Conservation (phyloP, 2,888 invertebrate species). For the Nymphalis c-album region DNA sequence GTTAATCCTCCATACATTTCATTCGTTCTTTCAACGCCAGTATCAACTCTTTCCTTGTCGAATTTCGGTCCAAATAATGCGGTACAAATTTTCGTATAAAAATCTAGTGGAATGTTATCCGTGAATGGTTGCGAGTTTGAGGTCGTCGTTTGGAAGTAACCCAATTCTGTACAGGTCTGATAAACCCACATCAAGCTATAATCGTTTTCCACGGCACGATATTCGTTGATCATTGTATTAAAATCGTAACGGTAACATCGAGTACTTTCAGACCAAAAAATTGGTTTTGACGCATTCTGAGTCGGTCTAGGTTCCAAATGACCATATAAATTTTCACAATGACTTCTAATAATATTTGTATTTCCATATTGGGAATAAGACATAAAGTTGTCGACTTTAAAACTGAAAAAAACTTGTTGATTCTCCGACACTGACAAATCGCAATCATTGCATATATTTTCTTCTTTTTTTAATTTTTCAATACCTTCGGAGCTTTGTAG, state of each 20-base stretch:
- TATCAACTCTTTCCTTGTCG: constrained; percentile 57
- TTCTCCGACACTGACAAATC: constrained; percentile 60
- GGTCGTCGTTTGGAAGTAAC: constrained; percentile 85
- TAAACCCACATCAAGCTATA: constrained; percentile 82
- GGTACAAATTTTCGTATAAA: constrained; percentile 64
- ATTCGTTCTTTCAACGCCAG: constrained; percentile 68
- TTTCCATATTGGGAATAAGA: constrained; percentile 60
- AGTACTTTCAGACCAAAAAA: constrained; percentile 47
- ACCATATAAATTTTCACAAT: constrained; percentile 49
- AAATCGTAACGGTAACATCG: constrained; percentile 61
- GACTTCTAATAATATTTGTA: constrained; percentile 49
- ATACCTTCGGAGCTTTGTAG: constrained; percentile 57
- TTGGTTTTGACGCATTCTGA: constrained; percentile 39
- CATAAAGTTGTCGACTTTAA: constrained; percentile 57
- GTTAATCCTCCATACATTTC: constrained; percentile 70
- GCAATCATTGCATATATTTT: constrained; percentile 60
- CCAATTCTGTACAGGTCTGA: constrained; percentile 90
- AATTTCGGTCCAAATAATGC: constrained; percentile 68
- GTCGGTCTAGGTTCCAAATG: constrained; percentile 37
- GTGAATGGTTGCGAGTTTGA: constrained; percentile 82
- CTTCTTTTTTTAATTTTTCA: constrained; percentile 56
- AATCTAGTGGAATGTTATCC: constrained; percentile 64
- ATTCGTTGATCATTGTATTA: constrained; percentile 51
- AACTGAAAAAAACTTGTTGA: constrained; percentile 60
- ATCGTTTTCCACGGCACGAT: constrained; percentile 46